Evolutionary conservation across 2,888 invertebrate species (phyloP).

Genomic region (Pecten maximus): DNA sequence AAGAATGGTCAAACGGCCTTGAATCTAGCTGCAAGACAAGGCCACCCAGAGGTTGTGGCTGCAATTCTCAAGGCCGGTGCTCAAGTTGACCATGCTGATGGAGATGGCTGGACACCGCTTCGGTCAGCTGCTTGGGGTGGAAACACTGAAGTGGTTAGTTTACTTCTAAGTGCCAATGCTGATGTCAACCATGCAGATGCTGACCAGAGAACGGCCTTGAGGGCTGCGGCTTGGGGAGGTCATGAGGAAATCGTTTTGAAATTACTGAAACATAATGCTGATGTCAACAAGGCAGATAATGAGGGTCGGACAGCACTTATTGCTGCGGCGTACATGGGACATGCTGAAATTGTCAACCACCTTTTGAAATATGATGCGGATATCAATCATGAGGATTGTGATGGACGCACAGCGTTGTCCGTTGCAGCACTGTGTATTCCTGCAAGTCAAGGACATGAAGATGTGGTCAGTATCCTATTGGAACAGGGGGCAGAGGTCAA

Average conservation of each 20-base stretch:
- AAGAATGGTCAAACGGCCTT: slow-evolving; percentile 92
- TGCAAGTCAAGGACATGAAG: slow-evolving; percentile 83
- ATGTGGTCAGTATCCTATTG: slow-evolving; percentile 80
- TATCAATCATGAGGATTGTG: slow-evolving; percentile 89
- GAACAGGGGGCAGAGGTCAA: slow-evolving; percentile 80
- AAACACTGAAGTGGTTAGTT: slow-evolving; percentile 85
- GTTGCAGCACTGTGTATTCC: slow-evolving; percentile 82
- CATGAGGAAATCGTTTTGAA: slow-evolving; percentile 85
- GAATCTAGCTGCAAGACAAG: slow-evolving; percentile 86
- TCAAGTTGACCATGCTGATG: slow-evolving; percentile 82
- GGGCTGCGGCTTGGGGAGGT: slow-evolving; percentile 89
- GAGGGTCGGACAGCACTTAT: slow-evolving; percentile 84
- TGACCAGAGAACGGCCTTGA: slow-evolving; percentile 90
- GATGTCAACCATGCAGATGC: slow-evolving; percentile 83
- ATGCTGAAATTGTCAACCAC: slow-evolving; percentile 80
- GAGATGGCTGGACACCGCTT: slow-evolving; percentile 83
- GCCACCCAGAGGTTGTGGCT: slow-evolving; percentile 82
- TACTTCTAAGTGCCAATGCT: slow-evolving; percentile 87
- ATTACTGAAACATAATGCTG: slow-evolving; percentile 85
- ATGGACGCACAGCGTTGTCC: slow-evolving; percentile 95
- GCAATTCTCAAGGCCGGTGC: slow-evolving; percentile 81
- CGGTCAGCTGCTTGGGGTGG: slow-evolving; percentile 98
- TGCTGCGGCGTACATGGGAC: slow-evolving; percentile 91
- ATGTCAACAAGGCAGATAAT: slow-evolving; percentile 83
- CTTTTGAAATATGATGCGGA: slow-evolving; percentile 84